These are phyloP conservation scores for Noctuana brunneofusca DNA, from an alignment of 2,888 invertebrate species.

Conservation along the genomic window DNA sequence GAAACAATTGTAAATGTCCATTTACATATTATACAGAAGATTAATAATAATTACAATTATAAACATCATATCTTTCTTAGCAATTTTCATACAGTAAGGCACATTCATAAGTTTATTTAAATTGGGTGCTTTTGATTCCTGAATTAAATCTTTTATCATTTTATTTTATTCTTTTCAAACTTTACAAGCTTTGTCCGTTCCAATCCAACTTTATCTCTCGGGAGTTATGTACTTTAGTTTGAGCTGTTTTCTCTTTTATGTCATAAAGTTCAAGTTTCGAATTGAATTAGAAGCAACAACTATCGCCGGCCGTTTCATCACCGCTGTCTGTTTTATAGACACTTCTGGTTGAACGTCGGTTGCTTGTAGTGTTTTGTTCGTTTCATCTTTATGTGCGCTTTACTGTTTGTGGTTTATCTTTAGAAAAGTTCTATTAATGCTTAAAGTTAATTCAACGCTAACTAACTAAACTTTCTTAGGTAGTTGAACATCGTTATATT, in stretches of 20 bases:
- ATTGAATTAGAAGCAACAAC: slow-evolving; percentile 25
- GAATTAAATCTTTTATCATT: too few relatives aligned
- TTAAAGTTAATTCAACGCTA: not conserved
- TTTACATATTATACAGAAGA: not conserved
- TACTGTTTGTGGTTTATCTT: slow-evolving; percentile 12
- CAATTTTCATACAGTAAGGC: too few relatives aligned
- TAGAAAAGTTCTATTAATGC: slow-evolving; percentile 1
- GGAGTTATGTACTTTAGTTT: slow-evolving; percentile 8
- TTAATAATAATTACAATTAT: too few relatives aligned
- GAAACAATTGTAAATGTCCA: not conserved
- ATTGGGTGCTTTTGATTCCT: too few relatives aligned
- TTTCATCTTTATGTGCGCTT: slow-evolving; percentile 21
- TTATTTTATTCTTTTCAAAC: not conserved
- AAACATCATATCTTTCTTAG: too few relatives aligned
- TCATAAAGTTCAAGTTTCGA: slow-evolving; percentile 28
- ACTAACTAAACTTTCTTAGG: not conserved
- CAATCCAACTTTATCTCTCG: slow-evolving; percentile 7
- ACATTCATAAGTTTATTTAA: too few relatives aligned
- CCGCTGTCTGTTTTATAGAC: slow-evolving; percentile 26
- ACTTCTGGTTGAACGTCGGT: slow-evolving; percentile 19
- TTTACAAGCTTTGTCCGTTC: not conserved
- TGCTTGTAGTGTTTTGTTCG: slow-evolving; percentile 15
- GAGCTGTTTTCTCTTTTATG: slow-evolving; percentile 19
- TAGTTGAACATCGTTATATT: not conserved
- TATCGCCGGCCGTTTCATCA: slow-evolving; percentile 14